phyloP scores from a whole-genome alignment of 2,113 vertebrate genomes.

The Pitta sordida region DNA sequence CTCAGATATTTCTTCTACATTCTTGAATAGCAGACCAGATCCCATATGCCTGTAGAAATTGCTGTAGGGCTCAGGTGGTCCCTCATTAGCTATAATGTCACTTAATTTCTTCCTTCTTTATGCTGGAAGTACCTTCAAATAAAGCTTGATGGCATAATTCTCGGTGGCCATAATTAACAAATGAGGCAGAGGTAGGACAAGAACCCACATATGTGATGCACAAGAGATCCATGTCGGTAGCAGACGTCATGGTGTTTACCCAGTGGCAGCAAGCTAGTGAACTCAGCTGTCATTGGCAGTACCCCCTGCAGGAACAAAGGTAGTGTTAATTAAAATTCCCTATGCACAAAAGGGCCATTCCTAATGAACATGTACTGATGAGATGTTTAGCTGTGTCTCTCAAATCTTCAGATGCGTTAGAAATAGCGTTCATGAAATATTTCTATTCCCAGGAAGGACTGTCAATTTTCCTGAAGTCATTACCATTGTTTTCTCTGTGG shows the following conservation, averaged over 20 bases:
- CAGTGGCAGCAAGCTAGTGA: not conserved
- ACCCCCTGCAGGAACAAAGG: not conserved
- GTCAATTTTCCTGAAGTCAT: not conserved
- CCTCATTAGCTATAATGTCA: slow-evolving; percentile 33
- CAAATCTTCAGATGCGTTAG: not conserved
- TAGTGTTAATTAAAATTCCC: slow-evolving; percentile 42
- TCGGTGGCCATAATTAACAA: slow-evolving; percentile 6
- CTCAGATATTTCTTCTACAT: slow-evolving; percentile 41
- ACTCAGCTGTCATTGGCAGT: slow-evolving; percentile 14
- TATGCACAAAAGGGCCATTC: not conserved
- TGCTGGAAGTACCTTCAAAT: slow-evolving; percentile 14
- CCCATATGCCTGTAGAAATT: slow-evolving; percentile 16
- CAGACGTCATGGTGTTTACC: not conserved
- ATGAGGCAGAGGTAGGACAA: not conserved
- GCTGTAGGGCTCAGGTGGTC: slow-evolving; percentile 42
- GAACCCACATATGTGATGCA: not conserved
- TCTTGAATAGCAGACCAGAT: slow-evolving; percentile 35
- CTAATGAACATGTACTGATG: slow-evolving; percentile 14
- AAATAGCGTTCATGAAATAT: not conserved
- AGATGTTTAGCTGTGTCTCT: not conserved
- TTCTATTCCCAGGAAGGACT: not conserved
- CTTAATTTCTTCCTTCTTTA: slow-evolving; percentile 46
- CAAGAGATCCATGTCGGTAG: not conserved
- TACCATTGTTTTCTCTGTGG: not conserved
- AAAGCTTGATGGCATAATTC: slow-evolving; percentile 16